Base-by-base conservation (phyloP, 2,888 invertebrate genomes). In the Aphidius colemani region DNA sequence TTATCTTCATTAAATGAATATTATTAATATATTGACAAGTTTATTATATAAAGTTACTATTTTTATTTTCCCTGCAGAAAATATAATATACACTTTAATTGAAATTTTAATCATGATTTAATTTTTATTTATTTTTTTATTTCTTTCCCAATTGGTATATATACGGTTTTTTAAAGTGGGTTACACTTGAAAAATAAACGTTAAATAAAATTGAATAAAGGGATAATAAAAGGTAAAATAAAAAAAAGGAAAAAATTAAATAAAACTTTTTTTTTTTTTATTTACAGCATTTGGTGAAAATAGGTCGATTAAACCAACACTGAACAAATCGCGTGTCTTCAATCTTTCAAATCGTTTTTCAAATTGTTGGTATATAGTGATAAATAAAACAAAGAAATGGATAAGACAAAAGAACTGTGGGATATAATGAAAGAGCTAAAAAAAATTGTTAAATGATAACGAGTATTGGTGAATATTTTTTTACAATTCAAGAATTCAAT, bases 241-340 rank as follows among this genome's bases (percentile, higher is more conserved):
- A 7, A 11, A 39, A 44, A 40, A 43, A 50, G 11, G 39, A 51
- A 53, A 45, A 9, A 18, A 30, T 30, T 30, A 53, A 53, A 53
- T 53, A 40, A 55, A 18, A 44, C 18, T 13, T 55, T 30, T 30
- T 30, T 30, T 30, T 30, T 30, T 30, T 30, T 30, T 30, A 18
- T 18, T 59, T 49, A 49, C 59, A 48, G 59, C 44, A 41, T 18
- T 59, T 30, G 45, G 51, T 59, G 53, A 48, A 63, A 63, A 63
- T 63, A 50, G 64, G 59, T 64, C 59, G 64, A 64, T 64, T 59
- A 56, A 64, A 59, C 59, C 49, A 60, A 43, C 55, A 45, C 13
- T 59, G 55, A 64, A 64, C 59, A 60, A 64, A 64, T 64, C 49
- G 64, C 53, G 59, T 50, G 64, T 64, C 59, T 59, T 64, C 64